A percentile compares a stretch with the other conserved stretches of the same genome.
phyloP scores from a whole-genome alignment of 2,797 vertebrate species.

The Brotula barbata region DNA sequence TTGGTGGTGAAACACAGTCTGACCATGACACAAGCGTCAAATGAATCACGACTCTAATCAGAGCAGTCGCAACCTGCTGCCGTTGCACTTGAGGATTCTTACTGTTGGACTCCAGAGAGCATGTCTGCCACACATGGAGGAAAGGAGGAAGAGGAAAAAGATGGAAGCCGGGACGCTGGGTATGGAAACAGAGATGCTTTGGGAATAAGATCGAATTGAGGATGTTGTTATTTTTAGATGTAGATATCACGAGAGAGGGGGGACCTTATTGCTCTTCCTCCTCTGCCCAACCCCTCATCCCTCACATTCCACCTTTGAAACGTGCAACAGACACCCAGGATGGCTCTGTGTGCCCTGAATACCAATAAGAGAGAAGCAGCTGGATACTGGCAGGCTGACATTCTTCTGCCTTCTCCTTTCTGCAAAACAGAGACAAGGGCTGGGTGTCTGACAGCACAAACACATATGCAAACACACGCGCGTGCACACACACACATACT shows the following conservation, averaged over 20 bases:
- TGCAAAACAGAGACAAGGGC: constrained; percentile 57
- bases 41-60: constrained; percentile 53
- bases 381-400: constrained; percentile 73
- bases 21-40: constrained; percentile 23
- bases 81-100: constrained; percentile 53
- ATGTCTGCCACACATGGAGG: constrained; percentile 60
- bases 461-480: constrained; percentile 33
- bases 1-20: constrained; percentile 21
- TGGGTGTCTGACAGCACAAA: constrained; percentile 55
- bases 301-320: constrained; percentile 74
- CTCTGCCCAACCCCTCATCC: constrained; percentile 57
- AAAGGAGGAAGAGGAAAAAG: constrained; percentile 27
- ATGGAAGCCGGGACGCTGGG: constrained; percentile 36
- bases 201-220: constrained; percentile 67
- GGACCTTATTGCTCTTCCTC: constrained; percentile 47
- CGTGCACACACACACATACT: constrained; percentile 34
- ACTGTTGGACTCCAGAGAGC: constrained; percentile 56
- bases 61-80: constrained; percentile 38
- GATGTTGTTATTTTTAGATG: constrained; percentile 73
- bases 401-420: constrained; percentile 70
- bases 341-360: constrained; percentile 66
- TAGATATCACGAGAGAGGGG: constrained; percentile 61
- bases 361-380: constrained; percentile 74
- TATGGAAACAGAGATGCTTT: constrained; percentile 58
- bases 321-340: constrained; percentile 71